phyloP scores from a whole-genome alignment of 1,140 invertebrate genomes.

The Cephus cinctus region DNA sequence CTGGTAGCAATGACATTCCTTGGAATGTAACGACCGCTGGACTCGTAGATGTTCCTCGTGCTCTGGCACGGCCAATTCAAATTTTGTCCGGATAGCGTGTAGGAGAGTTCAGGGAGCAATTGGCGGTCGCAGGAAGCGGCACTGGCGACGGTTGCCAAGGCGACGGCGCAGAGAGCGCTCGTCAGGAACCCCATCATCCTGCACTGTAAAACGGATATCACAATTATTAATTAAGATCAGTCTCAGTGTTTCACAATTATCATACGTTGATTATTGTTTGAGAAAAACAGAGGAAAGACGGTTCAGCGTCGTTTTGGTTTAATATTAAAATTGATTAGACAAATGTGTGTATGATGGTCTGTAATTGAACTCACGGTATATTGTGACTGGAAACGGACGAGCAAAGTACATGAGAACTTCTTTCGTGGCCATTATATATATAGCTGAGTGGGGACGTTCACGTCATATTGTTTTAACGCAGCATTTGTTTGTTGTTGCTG shows the following conservation, averaged over 20 bases:
- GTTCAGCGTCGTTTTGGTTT: no score
- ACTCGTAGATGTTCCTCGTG: constrained; percentile 61
- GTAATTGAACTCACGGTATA: background rate
- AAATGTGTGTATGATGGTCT: no score
- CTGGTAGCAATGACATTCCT: constrained; percentile 64
- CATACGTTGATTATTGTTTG: no score
- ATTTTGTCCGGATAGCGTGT: constrained; percentile 52
- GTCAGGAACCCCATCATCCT: constrained; percentile 25
- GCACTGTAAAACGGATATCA: no score
- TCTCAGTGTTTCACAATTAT: no score
- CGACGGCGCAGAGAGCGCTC: constrained; percentile 14
- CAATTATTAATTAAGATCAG: no score
- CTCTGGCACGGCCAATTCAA: constrained; percentile 60
- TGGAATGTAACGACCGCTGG: constrained; percentile 59
- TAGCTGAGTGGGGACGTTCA: no score
- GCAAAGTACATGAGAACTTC: constrained; percentile 6
- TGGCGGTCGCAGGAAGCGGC: constrained; percentile 21
- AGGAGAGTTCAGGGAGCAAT: constrained; percentile 35
- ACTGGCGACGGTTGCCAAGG: background rate
- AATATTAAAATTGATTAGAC: no score
- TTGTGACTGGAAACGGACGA: background rate
- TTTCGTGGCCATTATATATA: constrained; percentile 9
- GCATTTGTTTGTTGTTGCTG: constrained; percentile 1
- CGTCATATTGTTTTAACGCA: background rate
- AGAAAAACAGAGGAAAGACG: no score